These are phyloP conservation scores for Candoia aspera DNA, from an alignment of 2,113 vertebrate species.

Conservation along the genomic window DNA sequence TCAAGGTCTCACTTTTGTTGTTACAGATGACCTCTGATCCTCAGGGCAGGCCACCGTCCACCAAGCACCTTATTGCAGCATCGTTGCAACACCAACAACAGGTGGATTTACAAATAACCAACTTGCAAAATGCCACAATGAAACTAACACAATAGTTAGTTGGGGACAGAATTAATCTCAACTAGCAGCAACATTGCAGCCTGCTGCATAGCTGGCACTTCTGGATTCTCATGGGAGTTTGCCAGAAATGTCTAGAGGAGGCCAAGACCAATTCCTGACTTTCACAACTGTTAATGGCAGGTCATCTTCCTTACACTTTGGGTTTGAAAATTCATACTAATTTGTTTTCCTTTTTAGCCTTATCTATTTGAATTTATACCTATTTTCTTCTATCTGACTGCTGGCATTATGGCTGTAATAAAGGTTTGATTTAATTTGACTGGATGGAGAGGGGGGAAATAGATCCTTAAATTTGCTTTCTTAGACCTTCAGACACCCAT, in stretches of 20 bases:
- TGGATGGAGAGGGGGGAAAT: not conserved
- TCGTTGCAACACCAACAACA: not conserved
- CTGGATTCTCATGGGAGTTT: not conserved
- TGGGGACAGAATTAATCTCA: not conserved
- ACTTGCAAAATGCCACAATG: not conserved
- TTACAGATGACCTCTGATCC: not conserved
- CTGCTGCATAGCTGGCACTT: not conserved
- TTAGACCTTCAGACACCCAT: not conserved
- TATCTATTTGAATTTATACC: not conserved
- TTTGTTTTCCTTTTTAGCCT: not conserved
- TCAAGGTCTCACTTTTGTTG: not conserved
- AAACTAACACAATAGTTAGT: not conserved
- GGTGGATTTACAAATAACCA: not conserved
- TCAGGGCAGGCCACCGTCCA: not conserved
- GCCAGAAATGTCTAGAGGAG: not conserved
- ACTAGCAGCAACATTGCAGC: not conserved
- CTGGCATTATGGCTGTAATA: not conserved
- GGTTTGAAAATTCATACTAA: not conserved
- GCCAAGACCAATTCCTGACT: not conserved
- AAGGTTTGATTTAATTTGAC: not conserved
- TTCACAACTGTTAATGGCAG: not conserved
- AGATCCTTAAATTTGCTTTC: not conserved
- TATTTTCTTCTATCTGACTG: not conserved
- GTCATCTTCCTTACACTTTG: not conserved
- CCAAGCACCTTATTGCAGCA: not conserved